Percentiles rank a stretch among this genome's conserved stretches.
Evolutionary conservation across 2,113 vertebrate genomes (phyloP).

Genomic region (Caloenas nicobarica): DNA sequence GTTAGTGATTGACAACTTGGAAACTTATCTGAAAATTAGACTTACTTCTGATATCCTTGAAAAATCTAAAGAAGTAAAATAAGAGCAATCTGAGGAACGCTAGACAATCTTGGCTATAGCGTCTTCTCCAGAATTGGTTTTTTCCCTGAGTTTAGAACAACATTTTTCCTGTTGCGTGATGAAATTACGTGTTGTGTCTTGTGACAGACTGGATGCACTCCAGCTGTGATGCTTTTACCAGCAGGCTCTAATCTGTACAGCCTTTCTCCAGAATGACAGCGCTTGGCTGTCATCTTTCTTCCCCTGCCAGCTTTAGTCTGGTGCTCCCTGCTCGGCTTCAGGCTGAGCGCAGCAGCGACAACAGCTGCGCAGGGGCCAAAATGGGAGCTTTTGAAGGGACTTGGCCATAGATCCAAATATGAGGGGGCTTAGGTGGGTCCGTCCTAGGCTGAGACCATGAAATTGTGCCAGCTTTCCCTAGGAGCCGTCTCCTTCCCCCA

Average conservation of each 20-base stretch:
- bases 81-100: not conserved
- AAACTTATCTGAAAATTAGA: not conserved
- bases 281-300: not conserved
- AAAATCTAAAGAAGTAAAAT: not conserved
- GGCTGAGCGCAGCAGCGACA: not conserved
- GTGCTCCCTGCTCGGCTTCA: not conserved
- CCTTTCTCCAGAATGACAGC: not conserved
- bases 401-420: not conserved
- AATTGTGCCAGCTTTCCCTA: not conserved
- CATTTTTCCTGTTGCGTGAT: not conserved
- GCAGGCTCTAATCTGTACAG: not conserved
- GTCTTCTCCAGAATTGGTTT: not conserved
- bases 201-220: not conserved
- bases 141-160: not conserved
- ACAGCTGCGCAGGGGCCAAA: fast-evolving
- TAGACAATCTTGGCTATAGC: not conserved
- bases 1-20: not conserved
- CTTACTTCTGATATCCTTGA: not conserved
- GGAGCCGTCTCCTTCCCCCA: not conserved
- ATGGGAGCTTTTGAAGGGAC: not conserved
- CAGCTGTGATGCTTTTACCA: not conserved
- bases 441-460: not conserved
- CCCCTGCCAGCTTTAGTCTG: not conserved
- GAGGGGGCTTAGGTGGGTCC: not conserved
- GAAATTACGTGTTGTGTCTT: not conserved